These are phyloP conservation scores for Syngnathoides biaculeatus DNA, from an alignment of 2,113 vertebrate genomes.

Conservation along the genomic window DNA sequence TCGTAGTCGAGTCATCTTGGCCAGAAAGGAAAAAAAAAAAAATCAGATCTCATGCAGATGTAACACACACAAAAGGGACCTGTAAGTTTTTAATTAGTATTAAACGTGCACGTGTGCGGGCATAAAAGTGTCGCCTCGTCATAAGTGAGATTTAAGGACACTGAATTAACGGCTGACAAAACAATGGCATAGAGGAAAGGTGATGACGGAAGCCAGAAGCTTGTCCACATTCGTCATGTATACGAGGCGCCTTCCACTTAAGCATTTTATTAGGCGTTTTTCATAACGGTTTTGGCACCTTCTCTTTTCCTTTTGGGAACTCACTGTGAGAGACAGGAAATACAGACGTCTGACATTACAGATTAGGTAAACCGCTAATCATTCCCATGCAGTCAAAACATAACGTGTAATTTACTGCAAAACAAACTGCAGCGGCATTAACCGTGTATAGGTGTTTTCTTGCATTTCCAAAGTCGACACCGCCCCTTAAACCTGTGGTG, in stretches of 20 bases:
- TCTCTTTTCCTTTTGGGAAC: slow-evolving; percentile 24
- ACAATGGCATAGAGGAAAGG: slow-evolving; percentile 33
- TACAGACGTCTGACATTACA: slow-evolving; percentile 28
- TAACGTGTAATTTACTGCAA: slow-evolving; percentile 7
- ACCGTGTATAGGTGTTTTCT: not conserved
- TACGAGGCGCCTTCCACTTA: slow-evolving; percentile 13
- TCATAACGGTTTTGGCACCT: slow-evolving; percentile 16
- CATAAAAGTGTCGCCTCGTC: slow-evolving; percentile 49
- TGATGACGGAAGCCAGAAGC: slow-evolving; percentile 30
- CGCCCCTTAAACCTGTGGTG: slow-evolving; percentile 9
- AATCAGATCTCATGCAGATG: slow-evolving; percentile 29
- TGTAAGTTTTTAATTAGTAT: slow-evolving; percentile 51
- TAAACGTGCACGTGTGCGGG: slow-evolving; percentile 32
- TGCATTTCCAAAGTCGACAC: slow-evolving; percentile 8
- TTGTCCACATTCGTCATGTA: slow-evolving; percentile 15
- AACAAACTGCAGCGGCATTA: slow-evolving; percentile 11
- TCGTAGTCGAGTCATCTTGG: slow-evolving; percentile 9
- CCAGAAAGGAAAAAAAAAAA: slow-evolving; percentile 12
- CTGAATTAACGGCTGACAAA: slow-evolving; percentile 39
- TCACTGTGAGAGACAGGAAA: slow-evolving; percentile 35
- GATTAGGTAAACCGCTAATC: slow-evolving; percentile 25
- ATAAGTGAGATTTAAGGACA: slow-evolving; percentile 46
- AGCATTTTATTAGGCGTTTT: slow-evolving; percentile 21
- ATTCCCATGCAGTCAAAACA: slow-evolving; percentile 29
- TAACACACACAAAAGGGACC: slow-evolving; percentile 30